Evolutionary conservation across 2,113 vertebrate genomes (phyloP).

Genomic region (Girardinichthys multiradiatus): DNA sequence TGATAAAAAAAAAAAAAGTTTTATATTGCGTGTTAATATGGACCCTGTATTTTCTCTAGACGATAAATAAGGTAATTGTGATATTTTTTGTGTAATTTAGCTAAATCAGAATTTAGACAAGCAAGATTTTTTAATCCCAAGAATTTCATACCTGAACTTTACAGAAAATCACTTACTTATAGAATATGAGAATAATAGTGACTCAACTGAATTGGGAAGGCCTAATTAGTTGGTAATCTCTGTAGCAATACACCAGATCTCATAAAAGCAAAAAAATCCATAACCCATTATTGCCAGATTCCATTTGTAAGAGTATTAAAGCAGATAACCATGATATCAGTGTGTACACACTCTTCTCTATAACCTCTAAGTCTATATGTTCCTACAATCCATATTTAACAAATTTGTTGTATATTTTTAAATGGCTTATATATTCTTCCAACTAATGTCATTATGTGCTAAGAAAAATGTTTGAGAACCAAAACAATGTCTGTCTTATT

Average conservation of each 20-base stretch:
- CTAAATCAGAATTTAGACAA: neutral
- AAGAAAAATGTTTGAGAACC: neutral
- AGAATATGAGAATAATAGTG: neutral
- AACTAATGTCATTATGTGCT: neutral
- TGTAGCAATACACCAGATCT: neutral
- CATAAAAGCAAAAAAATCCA: neutral
- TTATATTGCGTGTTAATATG: no score
- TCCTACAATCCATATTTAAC: no score
- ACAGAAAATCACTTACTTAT: conserved; percentile 1
- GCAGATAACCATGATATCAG: neutral
- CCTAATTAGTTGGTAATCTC: no score
- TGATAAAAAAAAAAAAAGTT: no score
- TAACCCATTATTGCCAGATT: neutral
- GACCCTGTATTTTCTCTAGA: no score
- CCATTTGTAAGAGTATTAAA: neutral
- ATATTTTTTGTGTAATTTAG: neutral
- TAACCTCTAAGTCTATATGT: no score
- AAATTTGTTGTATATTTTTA: no score
- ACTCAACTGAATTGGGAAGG: neutral
- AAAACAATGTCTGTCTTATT: no score
- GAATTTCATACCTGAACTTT: neutral
- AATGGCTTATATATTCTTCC: no score
- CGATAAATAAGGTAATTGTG: no score
- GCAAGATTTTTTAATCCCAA: neutral
- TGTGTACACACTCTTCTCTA: neutral